Base-by-base conservation (phyloP, 2,797 vertebrate species). In the Epinephelus malabaricus region DNA sequence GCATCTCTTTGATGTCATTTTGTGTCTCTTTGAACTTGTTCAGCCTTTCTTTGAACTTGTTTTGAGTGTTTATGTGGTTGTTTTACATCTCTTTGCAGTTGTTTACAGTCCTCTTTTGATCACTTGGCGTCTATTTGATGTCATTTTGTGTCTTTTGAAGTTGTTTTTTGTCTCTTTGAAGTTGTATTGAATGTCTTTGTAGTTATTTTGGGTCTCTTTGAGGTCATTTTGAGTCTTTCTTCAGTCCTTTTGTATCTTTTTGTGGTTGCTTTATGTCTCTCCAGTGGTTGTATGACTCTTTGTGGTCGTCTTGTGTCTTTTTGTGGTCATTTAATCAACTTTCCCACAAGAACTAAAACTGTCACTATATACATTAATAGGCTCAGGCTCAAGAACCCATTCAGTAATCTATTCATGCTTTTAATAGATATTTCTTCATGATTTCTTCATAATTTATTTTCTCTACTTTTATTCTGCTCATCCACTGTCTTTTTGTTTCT, bases 391-490 rank as follows among this genome's bases (percentile, higher is more conserved):
- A 46, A 3, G 12, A 11, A 19, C 3, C 25, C 10, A 38, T 59
- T 65, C 11, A 71, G 2, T 47, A 11, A 11, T 9, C 18, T 43
- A 56, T 65, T 9, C 17, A 25, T 56, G 9, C 8, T 60, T 34
- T 64, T 38, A 43, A 13, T 46, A 4, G 2, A 47, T 23, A 0
- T 54, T 25, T 65, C 10, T 40, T 14, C 17, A 18, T 61, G 21
- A 59, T 19, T 25, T 49, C 6, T 60, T 14, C 15, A 18, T n/a
- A 2, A 2, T 58, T 50, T 49, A 2, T 21, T 5, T 56, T 12
- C 0, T 68, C 14, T 56, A 9, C 54, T 27, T 79, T 53, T 14
- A 53, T 50, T 53, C 21, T 79, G n/a, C 34, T 80, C 25, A 76
- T 46, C 47, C 45, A 45, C 30, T 8, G 9, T 62, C 17, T 45